phyloP scores from a whole-genome alignment of 1,140 invertebrate genomes.

The Phocides pigmalion region DNA sequence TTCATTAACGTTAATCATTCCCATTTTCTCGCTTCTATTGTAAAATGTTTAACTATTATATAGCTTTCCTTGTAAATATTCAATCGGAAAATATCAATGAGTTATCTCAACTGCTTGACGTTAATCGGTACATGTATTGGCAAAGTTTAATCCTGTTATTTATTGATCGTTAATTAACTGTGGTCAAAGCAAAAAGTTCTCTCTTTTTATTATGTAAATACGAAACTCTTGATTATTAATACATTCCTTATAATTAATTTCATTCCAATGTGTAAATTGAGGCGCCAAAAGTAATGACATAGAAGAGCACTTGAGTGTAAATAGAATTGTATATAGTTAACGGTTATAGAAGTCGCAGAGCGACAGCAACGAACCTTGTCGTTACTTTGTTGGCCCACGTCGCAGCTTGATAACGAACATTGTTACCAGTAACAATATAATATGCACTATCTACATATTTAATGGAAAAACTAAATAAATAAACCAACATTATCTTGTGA shows the following conservation, averaged over 20 bases:
- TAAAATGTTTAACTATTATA: conserved; percentile 47
- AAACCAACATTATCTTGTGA: neutral
- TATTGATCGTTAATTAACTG: conserved; percentile 42
- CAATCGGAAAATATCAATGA: conserved; percentile 55
- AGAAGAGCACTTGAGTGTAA: conserved; percentile 70
- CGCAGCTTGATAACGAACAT: conserved; percentile 39
- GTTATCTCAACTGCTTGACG: conserved; percentile 60
- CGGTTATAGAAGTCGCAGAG: conserved; percentile 69
- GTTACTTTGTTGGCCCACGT: conserved; percentile 34
- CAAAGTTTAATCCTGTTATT: conserved; percentile 72
- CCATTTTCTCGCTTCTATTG: conserved; percentile 61
- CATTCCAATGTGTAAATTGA: conserved; percentile 75
- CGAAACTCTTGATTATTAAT: conserved; percentile 57
- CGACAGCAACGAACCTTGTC: conserved; percentile 49
- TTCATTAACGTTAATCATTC: conserved; percentile 51
- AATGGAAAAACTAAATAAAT: conserved; percentile 8
- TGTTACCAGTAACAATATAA: conserved; percentile 61
- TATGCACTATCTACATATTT: conserved; percentile 27
- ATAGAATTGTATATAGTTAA: conserved; percentile 80
- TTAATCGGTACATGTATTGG: conserved; percentile 54
- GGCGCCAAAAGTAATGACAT: conserved; percentile 50
- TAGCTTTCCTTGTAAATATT: conserved; percentile 68
- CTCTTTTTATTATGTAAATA: conserved; percentile 68
- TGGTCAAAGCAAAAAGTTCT: conserved; percentile 31
- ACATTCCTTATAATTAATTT: conserved; percentile 79